These are phyloP conservation scores for Luidia sarsii DNA, from an alignment of 53 echinoderm and acorn worm genomes.

Conservation along the genomic window DNA sequence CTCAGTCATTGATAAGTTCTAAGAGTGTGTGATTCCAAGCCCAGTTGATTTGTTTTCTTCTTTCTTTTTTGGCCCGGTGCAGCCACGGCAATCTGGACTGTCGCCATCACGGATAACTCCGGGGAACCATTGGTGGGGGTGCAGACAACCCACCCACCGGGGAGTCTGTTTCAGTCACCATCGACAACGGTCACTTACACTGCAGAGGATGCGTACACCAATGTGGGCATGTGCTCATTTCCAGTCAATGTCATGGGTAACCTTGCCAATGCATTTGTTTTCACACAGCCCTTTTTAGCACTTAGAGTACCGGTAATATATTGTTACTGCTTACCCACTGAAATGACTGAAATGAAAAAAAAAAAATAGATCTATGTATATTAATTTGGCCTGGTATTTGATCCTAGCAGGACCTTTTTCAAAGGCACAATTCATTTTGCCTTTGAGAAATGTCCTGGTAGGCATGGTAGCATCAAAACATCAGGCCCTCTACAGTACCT, in stretches of 20 bases:
- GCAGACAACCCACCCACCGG: not conserved
- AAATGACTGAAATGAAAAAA: not conserved
- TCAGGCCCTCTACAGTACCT: too few species aligned
- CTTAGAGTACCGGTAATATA: too few species aligned
- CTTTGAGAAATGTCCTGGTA: too few species aligned
- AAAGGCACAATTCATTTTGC: not conserved
- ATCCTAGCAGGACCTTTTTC: not conserved
- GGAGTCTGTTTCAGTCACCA: not conserved
- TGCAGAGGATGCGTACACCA: constrained; percentile 8
- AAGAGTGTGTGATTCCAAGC: too few species aligned
- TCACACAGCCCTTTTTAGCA: not conserved
- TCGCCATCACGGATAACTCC: constrained; percentile 21
- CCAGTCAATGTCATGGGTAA: not conserved
- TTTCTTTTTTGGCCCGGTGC: too few species aligned
- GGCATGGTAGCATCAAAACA: too few species aligned
- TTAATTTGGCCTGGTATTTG: not conserved
- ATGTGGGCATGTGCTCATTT: not conserved
- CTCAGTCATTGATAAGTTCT: too few species aligned
- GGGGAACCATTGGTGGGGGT: not conserved
- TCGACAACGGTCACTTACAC: not conserved
- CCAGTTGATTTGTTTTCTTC: too few species aligned
- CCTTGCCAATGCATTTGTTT: too few species aligned
- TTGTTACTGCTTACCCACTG: too few species aligned
- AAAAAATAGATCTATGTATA: not conserved
- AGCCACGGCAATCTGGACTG: constrained; percentile 1